Base-by-base conservation (phyloP, 2,888 invertebrate genomes). In the Cantharis rufa region DNA sequence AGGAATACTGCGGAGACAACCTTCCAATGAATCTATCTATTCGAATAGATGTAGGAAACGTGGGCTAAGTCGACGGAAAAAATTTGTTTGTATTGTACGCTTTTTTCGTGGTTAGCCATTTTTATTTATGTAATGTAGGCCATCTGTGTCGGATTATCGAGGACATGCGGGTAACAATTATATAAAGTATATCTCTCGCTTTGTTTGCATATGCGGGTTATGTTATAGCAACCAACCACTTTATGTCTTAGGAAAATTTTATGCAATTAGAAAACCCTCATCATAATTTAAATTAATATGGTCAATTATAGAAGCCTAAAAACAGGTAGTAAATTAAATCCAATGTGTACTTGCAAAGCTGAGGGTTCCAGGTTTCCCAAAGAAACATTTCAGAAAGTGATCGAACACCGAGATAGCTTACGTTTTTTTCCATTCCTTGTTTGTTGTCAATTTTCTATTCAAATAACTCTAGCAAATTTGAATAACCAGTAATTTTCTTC, bases 101-200 rank as follows among this genome's bases (percentile, higher is more conserved):
- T 28, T 15, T 21, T 27, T 48, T 28, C 15, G 16, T 64, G n/a
- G 16, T 73, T 13, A 62, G 62, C 15, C 24, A 24, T 73, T 73
- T 15, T 66, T 68, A 28, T 18, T 48, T 27, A 28, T 21, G 66
- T 48, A 63, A 76, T 69, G 64, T 78, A 78, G 72, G 73, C 32
- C 78, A 74, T 76, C 68, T 71, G 75, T 64, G 32, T 48, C 48
- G 48, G 48, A 80, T 80, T 80, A 78, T 82, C 81, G 82, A 82
- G 83, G 83, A 80, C 83, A 84, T 83, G 82, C 83, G 83, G 84
- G 82, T 79, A 77, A 77, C 81, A 75, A 75, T 75, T 75, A 72
- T 69, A 74, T 75, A 75, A 78, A 78, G 69, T 28, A 71, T 77
- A 70, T 73, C 63, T 16, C 62, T 63, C 7, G 16, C 48, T 66